Base-by-base conservation (phyloP, 1,140 invertebrate genomes). In the Bombus ignitus region DNA sequence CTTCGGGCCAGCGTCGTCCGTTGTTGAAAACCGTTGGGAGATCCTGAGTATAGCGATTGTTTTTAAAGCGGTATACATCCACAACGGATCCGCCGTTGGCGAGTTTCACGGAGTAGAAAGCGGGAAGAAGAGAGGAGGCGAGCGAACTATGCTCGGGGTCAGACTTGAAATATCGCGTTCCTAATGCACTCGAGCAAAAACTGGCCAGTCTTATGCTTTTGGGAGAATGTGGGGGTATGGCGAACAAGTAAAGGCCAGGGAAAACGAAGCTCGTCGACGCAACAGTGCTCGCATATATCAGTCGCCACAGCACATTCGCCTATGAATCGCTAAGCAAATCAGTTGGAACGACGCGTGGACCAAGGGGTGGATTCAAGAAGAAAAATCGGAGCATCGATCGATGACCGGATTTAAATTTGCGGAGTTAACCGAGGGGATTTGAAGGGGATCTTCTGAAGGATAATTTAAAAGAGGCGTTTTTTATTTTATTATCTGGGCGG, bases 141-240 rank as follows among this genome's bases (percentile, higher is more conserved):
- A 65, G 66, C 66, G 73, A 28, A 72, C 66, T 76, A 12, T 68
- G 72, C 87, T 86, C 88, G 87, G 80, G 44, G 75, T 75, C 42
- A 32, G 81, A 76, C 87, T 91, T 89, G 88, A 88, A 90, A 91
- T 89, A 90, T 92, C 86, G 88, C 87, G 87, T 82, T 91, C 87
- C 85, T 91, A 92, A 91, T 91, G 89, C 88, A 90, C 78, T 77
- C 10, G 76, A 62, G 85, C 90, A 91, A 93, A 93, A 91, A 92
- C 84, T 76, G 70, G 66, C 47, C 84, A 65, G 59, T 80, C 76
- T 88, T 42, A 73, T 72, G 76, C 79, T 80, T 80, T 82, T 72
- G 35, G 70, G 83, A 13, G 47, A 47, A 73, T 47, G 13, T 18
- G 47, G 18, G 15, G 1, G 47, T 53, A 53, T 53, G 18, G 47